Base-by-base conservation (phyloP, 2,797 vertebrate species). In the Parauchenoglanis punctatus region DNA sequence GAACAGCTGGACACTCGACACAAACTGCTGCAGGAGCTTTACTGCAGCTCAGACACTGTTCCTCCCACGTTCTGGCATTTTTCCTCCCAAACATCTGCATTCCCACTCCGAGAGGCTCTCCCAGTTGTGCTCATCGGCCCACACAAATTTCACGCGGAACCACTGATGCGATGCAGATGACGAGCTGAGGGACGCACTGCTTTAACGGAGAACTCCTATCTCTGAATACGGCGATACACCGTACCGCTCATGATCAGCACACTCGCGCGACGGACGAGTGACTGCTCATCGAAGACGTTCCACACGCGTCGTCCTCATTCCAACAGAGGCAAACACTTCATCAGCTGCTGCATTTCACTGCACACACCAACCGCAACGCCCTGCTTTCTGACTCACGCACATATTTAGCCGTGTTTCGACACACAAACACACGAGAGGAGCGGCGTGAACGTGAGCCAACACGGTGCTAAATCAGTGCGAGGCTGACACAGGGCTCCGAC, bases 21-120 rank as follows among this genome's bases (percentile, higher is more conserved):
- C 73, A 52, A 15, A 15, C 35, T 23, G n/a, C 49, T 17, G 49
- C 75, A 77, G 49, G 17, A 58, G 54, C 58, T 78, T 35, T 58
- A 58, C 20, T 5, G 20, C 76, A 40, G 54, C 54, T 59, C 77
- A 59, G 5, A 40, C 40, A 0, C 5, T 31, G 8, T 10, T 63
- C 78, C 58, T 17, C 35, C 80, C 35, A 49, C 80, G 12, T 7
- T 7, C 4, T 46, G 18, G 23, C 58, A 63, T 63, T 81, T 12
- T 25, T 63, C 58, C 58, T 81, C 35, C 58, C 58, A 81, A 81
- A 28, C 80, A 81, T 81, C 78, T 81, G 58, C 80, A 81, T 81
- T 81, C 80, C 59, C 63, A 23, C 40, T 63, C 11, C 40, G 4
- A 63, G 78, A 31, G 49, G 46, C 1, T 72, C 70, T 73, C 18